These are phyloP conservation scores for Nothocercus nigrocapillus DNA, from an alignment of 2,113 vertebrate genomes.

Conservation along the genomic window DNA sequence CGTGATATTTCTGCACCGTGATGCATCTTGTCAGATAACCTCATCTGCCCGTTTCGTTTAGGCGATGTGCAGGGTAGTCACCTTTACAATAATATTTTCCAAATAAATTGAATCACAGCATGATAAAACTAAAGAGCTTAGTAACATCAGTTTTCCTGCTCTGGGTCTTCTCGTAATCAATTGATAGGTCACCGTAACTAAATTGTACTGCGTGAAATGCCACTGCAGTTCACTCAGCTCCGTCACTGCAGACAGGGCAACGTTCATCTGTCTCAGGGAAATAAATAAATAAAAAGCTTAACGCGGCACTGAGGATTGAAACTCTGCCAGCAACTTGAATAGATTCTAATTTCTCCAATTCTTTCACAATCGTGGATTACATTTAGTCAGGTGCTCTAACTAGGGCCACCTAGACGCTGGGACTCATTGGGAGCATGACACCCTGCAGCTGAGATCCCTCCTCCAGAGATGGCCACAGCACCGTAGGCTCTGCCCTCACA, in stretches of 20 bases:
- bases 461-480: not conserved
- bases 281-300: not conserved
- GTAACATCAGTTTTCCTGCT: not conserved
- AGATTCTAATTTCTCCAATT: not conserved
- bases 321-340: not conserved
- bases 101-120: not conserved
- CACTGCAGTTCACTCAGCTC: not conserved
- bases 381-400: not conserved
- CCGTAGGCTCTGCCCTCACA: not conserved
- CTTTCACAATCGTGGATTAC: not conserved
- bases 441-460: not conserved
- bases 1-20: not conserved
- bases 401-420: not conserved
- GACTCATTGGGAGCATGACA: not conserved
- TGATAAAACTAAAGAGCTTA: not conserved
- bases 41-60: not conserved
- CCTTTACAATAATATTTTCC: not conserved
- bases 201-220: not conserved
- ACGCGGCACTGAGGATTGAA: not conserved
- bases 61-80: rapidly evolving
- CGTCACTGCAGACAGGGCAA: not conserved
- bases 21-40: not conserved
- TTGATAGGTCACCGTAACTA: not conserved
- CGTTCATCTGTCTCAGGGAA: not conserved
- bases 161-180: not conserved